Conservation (phyloP, 2,113 vertebrate genomes). For the Tragelaphus scriptus region DNA sequence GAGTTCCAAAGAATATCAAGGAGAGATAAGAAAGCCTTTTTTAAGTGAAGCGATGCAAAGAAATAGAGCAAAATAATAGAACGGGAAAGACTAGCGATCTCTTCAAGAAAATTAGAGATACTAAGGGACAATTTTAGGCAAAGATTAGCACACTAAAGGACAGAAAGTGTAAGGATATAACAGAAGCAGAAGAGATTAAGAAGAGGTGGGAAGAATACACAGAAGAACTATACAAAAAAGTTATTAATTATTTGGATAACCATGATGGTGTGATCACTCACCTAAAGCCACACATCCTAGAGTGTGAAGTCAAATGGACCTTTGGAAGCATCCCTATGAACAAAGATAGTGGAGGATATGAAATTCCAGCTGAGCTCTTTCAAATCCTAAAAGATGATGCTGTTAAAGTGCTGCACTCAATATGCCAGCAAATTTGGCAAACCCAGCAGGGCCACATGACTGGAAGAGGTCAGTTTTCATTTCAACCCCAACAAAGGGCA, state of each 20-base stretch:
- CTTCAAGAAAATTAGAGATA: not conserved
- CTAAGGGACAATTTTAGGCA: not conserved
- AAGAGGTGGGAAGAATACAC: not conserved
- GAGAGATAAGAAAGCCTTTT: not conserved
- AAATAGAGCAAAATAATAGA: not conserved
- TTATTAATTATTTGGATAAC: not conserved
- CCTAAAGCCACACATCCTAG: not conserved
- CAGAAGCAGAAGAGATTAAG: not conserved
- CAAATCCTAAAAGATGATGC: not conserved
- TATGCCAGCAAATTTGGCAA: not conserved
- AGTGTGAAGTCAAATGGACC: not conserved
- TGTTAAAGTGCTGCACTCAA: not conserved
- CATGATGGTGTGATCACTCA: not conserved
- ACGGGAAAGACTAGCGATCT: not conserved
- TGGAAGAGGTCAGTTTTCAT: not conserved
- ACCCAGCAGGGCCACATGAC: not conserved
- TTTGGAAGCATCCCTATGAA: not conserved
- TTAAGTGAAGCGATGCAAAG: not conserved
- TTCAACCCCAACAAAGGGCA: not conserved
- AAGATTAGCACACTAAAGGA: not conserved
- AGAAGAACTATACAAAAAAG: not conserved
- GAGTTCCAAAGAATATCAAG: not conserved
- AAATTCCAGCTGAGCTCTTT: not conserved
- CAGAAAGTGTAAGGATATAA: not conserved
- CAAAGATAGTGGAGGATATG: not conserved